Conservation (phyloP, 2,797 vertebrate genomes). For the Mus spretus region DNA sequence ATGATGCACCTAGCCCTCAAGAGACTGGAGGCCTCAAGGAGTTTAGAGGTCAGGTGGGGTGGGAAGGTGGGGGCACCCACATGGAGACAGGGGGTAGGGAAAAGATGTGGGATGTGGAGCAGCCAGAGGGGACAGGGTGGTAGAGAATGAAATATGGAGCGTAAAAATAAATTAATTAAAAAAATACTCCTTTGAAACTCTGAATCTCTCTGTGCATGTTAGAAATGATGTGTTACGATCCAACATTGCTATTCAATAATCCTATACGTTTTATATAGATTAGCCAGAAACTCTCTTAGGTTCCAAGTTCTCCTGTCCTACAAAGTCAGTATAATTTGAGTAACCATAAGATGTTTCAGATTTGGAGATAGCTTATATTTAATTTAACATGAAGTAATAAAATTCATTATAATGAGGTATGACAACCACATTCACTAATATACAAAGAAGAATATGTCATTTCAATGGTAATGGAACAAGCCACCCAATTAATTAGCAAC, state of each 20-base stretch:
- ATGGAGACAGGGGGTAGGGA: no score
- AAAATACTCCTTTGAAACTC: not conserved
- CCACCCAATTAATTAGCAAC: constrained; percentile 62
- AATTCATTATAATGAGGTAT: constrained; percentile 74
- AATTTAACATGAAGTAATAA: constrained; percentile 68
- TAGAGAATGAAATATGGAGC: no score
- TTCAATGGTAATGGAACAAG: constrained; percentile 65
- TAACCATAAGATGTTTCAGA: constrained; percentile 43
- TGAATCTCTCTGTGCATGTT: not conserved
- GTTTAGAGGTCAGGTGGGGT: no score
- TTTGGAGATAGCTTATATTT: constrained; percentile 62
- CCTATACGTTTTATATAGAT: not conserved
- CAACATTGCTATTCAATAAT: not conserved
- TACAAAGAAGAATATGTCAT: constrained; percentile 60
- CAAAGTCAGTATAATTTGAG: constrained; percentile 61
- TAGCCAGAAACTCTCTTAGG: constrained; percentile 15
- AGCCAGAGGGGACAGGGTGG: no score
- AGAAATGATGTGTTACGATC: not conserved
- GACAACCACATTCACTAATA: constrained; percentile 70
- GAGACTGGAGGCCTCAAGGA: no score
- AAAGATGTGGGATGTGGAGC: no score
- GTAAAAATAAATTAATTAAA: no score
- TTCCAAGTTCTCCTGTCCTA: constrained; percentile 1
- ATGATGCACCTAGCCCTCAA: no score
- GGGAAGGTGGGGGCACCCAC: no score